Percentiles rank a stretch among this genome's conserved stretches.
These are phyloP conservation scores for Bothrops jararaca DNA, from an alignment of 2,113 vertebrate genomes.

Conservation along the genomic window DNA sequence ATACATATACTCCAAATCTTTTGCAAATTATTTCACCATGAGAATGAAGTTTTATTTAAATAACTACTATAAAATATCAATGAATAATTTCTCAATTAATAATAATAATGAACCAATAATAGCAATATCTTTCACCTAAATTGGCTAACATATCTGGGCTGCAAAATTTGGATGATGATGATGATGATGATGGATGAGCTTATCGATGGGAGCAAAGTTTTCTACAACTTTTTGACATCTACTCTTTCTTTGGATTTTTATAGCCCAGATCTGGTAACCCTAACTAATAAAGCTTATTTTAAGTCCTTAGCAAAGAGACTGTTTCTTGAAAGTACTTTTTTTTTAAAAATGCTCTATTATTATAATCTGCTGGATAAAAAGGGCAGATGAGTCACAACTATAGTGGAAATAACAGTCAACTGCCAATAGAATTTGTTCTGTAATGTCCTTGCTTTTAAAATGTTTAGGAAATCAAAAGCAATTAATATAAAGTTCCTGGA, in stretches of 20 bases:
- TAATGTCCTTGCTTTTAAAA: constrained; percentile 11
- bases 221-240: neutral
- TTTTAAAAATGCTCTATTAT: neutral
- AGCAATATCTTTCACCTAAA: neutral
- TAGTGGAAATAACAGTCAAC: neutral
- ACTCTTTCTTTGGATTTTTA: neutral
- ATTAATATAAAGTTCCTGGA: constrained; percentile 1
- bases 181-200: neutral
- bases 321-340: neutral
- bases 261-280: neutral
- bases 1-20: too few species aligned
- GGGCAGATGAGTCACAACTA: neutral
- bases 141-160: neutral
- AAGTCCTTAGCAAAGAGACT: neutral
- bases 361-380: neutral
- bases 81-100: neutral
- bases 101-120: neutral
- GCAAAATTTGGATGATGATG: neutral
- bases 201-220: neutral
- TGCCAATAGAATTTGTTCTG: constrained; percentile 3
- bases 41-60: neutral
- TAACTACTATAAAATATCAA: neutral
- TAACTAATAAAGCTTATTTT: neutral
- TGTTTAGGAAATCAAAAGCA: constrained; percentile 14
- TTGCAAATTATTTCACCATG: neutral